phyloP scores from a whole-genome alignment of 2,888 invertebrate species.

The Orthosia cruda region DNA sequence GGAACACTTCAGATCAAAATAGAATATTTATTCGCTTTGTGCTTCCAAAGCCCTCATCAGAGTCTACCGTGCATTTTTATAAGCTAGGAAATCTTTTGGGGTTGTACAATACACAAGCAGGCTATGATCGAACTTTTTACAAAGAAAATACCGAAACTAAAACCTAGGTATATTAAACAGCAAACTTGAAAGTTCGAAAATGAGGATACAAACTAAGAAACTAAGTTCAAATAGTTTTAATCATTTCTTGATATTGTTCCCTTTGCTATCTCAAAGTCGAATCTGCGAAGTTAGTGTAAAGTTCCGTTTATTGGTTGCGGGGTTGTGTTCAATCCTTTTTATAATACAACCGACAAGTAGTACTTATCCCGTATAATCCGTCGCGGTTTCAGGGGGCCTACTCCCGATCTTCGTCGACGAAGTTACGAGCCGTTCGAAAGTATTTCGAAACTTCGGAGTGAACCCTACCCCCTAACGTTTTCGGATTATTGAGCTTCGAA shows the following conservation, averaged over 20 bases:
- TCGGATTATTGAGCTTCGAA: too few relatives aligned
- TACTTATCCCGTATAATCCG: conserved; percentile 70
- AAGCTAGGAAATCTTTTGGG: not conserved
- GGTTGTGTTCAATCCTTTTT: conserved; percentile 59
- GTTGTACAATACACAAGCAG: not conserved
- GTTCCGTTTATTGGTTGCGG: conserved; percentile 31
- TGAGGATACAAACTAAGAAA: conserved; percentile 27
- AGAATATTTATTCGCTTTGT: conserved; percentile 15
- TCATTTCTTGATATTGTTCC: conserved; percentile 44
- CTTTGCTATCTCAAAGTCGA: conserved; percentile 39
- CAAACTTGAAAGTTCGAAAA: conserved; percentile 18
- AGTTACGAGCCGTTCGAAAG: too few relatives aligned
- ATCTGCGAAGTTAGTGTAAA: conserved; percentile 28
- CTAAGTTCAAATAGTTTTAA: conserved; percentile 31
- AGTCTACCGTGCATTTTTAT: conserved; percentile 7
- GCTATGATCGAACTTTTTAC: not conserved
- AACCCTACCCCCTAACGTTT: too few relatives aligned
- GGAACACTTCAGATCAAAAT: conserved; percentile 9
- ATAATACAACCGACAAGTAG: conserved; percentile 75
- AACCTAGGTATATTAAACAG: not conserved
- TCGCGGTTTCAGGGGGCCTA: conserved; percentile 67
- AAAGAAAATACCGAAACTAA: not conserved
- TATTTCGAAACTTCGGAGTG: too few relatives aligned
- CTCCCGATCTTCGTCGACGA: too few relatives aligned
- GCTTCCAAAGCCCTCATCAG: conserved; percentile 6